Evolutionary conservation across 2,797 vertebrate genomes (phyloP).

Genomic region (Todus mexicanus): DNA sequence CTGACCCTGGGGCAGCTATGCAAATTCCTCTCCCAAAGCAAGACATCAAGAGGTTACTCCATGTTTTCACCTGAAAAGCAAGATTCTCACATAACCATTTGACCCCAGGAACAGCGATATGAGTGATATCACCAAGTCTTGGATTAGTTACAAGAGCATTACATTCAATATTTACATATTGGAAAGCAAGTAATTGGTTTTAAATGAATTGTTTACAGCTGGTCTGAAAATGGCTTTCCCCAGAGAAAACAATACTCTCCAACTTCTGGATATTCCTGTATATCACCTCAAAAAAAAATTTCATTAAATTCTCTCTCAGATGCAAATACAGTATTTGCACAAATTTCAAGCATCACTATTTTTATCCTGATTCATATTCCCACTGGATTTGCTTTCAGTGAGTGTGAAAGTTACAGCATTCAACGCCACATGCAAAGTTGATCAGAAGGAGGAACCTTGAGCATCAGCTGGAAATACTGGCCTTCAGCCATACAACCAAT

Average conservation of each 20-base stretch:
- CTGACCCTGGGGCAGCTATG: neutral
- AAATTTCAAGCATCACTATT: neutral
- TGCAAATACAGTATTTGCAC: neutral
- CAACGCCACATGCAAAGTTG: neutral
- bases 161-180: neutral
- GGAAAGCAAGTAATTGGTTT: neutral
- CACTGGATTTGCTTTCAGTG: neutral
- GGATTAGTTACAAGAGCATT: neutral
- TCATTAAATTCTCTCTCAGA: neutral
- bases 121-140: neutral
- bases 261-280: neutral
- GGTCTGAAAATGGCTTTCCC: neutral
- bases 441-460: neutral
- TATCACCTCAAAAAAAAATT: neutral
- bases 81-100: neutral
- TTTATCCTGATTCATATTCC: neutral
- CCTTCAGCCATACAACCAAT: neutral
- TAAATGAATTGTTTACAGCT: neutral
- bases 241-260: neutral
- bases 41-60: neutral
- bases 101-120: neutral
- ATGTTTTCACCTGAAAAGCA: neutral
- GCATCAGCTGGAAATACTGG: neutral
- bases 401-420: neutral
- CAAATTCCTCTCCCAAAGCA: neutral